phyloP scores from a whole-genome alignment of 2,113 vertebrate genomes.

The Willisornis vidua region DNA sequence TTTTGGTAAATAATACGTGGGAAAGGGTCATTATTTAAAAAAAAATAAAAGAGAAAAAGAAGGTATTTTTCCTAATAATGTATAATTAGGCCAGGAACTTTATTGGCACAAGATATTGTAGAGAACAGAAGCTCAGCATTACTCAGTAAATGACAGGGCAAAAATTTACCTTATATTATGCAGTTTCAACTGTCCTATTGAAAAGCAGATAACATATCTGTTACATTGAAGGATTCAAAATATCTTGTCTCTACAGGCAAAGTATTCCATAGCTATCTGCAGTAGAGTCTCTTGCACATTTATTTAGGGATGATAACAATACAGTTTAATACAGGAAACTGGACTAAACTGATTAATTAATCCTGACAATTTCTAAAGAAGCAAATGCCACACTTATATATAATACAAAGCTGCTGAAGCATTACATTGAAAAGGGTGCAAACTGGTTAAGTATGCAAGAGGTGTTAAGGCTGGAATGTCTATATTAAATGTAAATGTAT shows the following conservation, averaged over 20 bases:
- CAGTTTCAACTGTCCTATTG: not conserved
- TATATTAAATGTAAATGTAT: rapidly evolving
- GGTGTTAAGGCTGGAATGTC: not conserved
- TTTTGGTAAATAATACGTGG: not conserved
- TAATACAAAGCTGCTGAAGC: not conserved
- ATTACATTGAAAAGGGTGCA: not conserved
- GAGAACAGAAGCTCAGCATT: not conserved
- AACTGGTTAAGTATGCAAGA: not conserved
- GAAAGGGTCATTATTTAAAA: not conserved
- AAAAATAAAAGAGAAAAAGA: not conserved
- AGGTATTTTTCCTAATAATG: not conserved
- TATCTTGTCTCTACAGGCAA: not conserved
- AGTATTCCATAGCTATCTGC: not conserved
- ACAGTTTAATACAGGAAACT: not conserved
- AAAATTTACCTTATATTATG: not conserved
- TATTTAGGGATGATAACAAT: not conserved
- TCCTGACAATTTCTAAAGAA: not conserved
- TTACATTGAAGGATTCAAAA: not conserved
- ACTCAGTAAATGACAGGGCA: not conserved
- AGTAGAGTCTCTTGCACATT: not conserved
- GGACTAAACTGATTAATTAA: not conserved
- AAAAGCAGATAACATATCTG: not conserved
- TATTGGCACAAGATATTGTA: not conserved
- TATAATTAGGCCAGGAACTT: not conserved
- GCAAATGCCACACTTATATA: not conserved